Evolutionary conservation across 2,797 vertebrate genomes (phyloP).

Genomic region (Steatocranus sp.): DNA sequence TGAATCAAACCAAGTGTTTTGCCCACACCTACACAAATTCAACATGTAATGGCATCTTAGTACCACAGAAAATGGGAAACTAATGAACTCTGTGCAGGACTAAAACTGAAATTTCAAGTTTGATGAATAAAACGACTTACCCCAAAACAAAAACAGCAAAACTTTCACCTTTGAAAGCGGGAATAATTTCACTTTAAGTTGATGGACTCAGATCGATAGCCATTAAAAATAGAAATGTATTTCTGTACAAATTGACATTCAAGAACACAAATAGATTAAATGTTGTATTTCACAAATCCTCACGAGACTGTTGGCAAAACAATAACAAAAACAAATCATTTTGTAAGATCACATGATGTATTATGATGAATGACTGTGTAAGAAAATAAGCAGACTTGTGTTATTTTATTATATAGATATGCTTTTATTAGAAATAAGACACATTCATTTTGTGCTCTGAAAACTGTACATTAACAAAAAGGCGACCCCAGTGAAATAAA

Average conservation of each 20-base stretch:
- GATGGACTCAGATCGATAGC: neutral
- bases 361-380: neutral
- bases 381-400: constrained; percentile 8
- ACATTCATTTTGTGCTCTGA: constrained; percentile 97
- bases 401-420: constrained; percentile 75
- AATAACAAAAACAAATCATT: neutral
- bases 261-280: neutral
- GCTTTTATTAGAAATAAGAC: constrained; percentile 97
- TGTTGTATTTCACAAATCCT: neutral
- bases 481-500: constrained; percentile 76
- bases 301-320: neutral
- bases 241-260: neutral
- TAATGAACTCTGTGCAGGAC: neutral
- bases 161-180: neutral
- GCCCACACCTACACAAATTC: neutral
- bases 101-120: neutral
- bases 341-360: neutral
- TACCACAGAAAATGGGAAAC: neutral
- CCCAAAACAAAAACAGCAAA: neutral
- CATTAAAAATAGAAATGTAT: neutral
- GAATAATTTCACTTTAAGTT: neutral
- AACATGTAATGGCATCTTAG: neutral
- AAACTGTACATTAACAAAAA: constrained; percentile 91
- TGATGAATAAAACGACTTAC: neutral
- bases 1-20: neutral